Conservation (phyloP, 2,888 invertebrate species). For the Drosophila birchii region DNA sequence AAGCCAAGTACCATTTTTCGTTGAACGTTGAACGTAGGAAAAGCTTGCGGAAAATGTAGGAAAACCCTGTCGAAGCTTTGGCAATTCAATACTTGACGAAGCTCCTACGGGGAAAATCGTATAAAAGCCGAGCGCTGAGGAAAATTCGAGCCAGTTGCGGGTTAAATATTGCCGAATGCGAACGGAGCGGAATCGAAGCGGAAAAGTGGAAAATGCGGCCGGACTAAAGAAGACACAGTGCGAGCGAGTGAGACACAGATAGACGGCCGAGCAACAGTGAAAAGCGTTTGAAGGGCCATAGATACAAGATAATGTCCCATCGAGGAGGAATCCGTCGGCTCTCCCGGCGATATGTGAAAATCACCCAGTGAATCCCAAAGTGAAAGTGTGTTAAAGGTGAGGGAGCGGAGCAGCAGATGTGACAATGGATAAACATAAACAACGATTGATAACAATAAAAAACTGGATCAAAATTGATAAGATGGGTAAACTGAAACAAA, state of each 20-base stretch:
- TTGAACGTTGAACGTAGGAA: constrained; percentile 21
- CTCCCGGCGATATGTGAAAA: constrained; percentile 32
- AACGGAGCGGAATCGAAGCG: constrained; percentile 21
- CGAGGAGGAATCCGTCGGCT: constrained; percentile 18
- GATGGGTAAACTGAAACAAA: not conserved
- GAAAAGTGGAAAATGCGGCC: constrained; percentile 28
- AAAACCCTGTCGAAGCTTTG: constrained; percentile 51
- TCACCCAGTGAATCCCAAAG: constrained; percentile 13
- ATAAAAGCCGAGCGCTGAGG: constrained; percentile 64
- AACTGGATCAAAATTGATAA: constrained; percentile 1
- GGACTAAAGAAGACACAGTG: constrained; percentile 36
- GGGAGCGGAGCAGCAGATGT: constrained; percentile 8
- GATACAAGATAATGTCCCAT: constrained; percentile 49
- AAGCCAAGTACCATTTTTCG: constrained; percentile 34
- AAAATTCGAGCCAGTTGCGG: constrained; percentile 76
- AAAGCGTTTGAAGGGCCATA: constrained; percentile 45
- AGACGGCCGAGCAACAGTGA: constrained; percentile 37
- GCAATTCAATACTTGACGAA: constrained; percentile 66
- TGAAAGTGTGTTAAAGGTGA: constrained; percentile 36
- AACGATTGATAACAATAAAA: constrained; percentile 9
- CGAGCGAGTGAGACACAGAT: constrained; percentile 38
- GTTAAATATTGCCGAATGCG: constrained; percentile 58
- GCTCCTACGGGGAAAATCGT: constrained; percentile 59
- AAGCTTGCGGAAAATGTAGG: constrained; percentile 42
- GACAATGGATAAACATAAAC: constrained; percentile 18